Percentiles rank a stretch among this genome's conserved stretches.
These are phyloP conservation scores for Caenorhabditis afra DNA, from an alignment of 2,888 invertebrate species.

Conservation along the genomic window DNA sequence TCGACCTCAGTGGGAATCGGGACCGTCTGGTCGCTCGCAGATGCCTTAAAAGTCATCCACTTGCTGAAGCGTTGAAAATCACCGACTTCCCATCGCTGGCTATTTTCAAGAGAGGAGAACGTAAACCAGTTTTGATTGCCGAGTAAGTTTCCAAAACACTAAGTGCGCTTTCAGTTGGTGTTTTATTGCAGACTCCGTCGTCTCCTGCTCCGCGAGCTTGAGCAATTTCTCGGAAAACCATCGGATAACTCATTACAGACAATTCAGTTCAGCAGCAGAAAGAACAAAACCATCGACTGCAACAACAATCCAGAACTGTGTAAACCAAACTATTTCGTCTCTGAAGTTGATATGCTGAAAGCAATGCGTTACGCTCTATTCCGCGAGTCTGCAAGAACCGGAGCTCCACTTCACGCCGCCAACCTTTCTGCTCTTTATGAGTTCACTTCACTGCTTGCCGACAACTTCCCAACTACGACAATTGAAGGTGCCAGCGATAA, in stretches of 20 bases:
- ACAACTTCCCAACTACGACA: conserved; percentile 69
- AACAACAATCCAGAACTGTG: conserved; percentile 72
- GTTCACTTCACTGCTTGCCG: conserved; percentile 75
- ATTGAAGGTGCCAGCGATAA: conserved; percentile 51
- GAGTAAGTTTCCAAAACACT: conserved; percentile 67
- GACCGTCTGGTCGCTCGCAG: conserved; percentile 72
- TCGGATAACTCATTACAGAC: conserved; percentile 49
- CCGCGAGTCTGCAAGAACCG: conserved; percentile 69
- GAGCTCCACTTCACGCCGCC: conserved; percentile 70
- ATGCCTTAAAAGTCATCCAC: conserved; percentile 72
- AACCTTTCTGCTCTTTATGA: conserved; percentile 77
- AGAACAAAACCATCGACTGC: conserved; percentile 68
- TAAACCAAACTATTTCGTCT: conserved; percentile 73
- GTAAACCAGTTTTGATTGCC: conserved; percentile 73
- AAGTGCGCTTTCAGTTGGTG: too few relatives aligned
- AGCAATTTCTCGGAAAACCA: conserved; percentile 67
- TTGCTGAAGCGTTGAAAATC: conserved; percentile 76
- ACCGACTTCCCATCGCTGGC: conserved; percentile 79
- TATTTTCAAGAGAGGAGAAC: conserved; percentile 77
- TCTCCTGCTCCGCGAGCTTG: conserved; percentile 74
- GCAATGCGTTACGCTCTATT: conserved; percentile 73
- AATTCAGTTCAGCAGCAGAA: conserved; percentile 66
- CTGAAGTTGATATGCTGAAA: conserved; percentile 79
- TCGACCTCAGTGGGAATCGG: conserved; percentile 73
- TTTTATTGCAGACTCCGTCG: conserved; percentile 71